Percentiles rank a stretch among this genome's conserved stretches.
phyloP scores from a whole-genome alignment of 2,113 vertebrate species.

The Zapus hudsonius region DNA sequence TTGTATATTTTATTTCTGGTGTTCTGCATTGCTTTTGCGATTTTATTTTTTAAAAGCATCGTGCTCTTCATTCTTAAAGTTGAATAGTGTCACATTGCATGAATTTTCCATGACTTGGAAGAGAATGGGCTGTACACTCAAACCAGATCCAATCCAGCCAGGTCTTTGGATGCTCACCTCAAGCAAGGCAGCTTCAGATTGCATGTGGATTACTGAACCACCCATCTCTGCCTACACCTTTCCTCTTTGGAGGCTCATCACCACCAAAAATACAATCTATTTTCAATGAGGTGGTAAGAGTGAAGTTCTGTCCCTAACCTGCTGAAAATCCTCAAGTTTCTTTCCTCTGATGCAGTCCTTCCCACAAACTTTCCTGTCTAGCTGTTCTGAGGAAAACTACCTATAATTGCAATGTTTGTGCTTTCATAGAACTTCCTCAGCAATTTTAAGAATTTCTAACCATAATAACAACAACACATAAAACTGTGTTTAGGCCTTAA shows the following conservation, averaged over 20 bases:
- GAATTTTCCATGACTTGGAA: too few relatives aligned
- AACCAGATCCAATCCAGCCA: background rate
- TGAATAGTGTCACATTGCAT: too few relatives aligned
- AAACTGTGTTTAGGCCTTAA: background rate
- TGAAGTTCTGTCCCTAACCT: background rate
- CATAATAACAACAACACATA: background rate
- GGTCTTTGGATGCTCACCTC: accelerated
- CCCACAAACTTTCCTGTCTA: background rate
- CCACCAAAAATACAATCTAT: too few relatives aligned
- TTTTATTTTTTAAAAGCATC: too few relatives aligned
- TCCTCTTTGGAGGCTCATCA: background rate
- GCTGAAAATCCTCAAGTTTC: background rate
- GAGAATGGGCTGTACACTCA: too few relatives aligned
- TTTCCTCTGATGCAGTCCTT: background rate
- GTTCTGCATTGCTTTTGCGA: too few relatives aligned
- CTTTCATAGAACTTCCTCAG: background rate
- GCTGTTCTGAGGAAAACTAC: background rate
- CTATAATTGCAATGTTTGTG: background rate
- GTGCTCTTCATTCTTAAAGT: too few relatives aligned
- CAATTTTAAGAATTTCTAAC: background rate
- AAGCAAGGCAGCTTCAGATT: background rate
- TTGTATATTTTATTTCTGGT: too few relatives aligned
- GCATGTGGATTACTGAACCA: background rate
- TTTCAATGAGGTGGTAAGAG: background rate
- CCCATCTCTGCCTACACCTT: background rate